Conservation (phyloP, 2,113 vertebrate species). For the Donacobius atricapilla region DNA sequence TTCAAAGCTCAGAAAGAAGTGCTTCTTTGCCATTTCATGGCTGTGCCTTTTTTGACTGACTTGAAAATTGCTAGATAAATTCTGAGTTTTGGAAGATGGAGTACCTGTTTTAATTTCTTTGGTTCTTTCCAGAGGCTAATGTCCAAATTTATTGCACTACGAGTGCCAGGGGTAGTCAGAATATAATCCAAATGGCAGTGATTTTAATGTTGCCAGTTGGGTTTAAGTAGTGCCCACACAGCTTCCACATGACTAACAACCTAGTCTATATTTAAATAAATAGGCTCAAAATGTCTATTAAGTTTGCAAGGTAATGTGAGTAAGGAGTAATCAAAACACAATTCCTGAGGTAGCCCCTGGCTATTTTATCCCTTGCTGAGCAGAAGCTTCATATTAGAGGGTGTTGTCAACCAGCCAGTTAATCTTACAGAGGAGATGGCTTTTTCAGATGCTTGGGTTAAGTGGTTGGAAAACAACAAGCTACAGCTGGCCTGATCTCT, state of each 20-base stretch:
- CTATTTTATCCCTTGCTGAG: not conserved
- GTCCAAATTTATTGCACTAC: not conserved
- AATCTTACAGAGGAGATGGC: not conserved
- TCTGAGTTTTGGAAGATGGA: not conserved
- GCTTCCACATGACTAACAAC: not conserved
- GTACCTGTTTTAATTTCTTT: not conserved
- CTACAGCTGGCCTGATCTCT: not conserved
- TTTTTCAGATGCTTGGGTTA: not conserved
- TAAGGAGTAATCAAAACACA: not conserved
- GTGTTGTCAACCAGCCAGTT: not conserved
- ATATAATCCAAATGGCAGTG: not conserved
- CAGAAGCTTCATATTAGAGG: not conserved
- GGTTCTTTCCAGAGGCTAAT: not conserved
- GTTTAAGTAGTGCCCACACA: not conserved
- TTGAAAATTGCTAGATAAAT: not conserved
- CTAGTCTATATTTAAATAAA: not conserved
- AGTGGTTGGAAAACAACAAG: not conserved
- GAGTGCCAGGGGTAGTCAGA: not conserved
- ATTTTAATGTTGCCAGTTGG: not conserved
- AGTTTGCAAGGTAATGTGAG: not conserved
- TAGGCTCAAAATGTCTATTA: not conserved
- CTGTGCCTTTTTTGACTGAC: not conserved
- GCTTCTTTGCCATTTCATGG: constrained; percentile 22
- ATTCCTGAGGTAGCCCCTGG: not conserved
- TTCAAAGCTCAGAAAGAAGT: constrained; percentile 32